These are phyloP conservation scores for Augochlora pura DNA, from an alignment of 1,140 invertebrate species.

Conservation along the genomic window DNA sequence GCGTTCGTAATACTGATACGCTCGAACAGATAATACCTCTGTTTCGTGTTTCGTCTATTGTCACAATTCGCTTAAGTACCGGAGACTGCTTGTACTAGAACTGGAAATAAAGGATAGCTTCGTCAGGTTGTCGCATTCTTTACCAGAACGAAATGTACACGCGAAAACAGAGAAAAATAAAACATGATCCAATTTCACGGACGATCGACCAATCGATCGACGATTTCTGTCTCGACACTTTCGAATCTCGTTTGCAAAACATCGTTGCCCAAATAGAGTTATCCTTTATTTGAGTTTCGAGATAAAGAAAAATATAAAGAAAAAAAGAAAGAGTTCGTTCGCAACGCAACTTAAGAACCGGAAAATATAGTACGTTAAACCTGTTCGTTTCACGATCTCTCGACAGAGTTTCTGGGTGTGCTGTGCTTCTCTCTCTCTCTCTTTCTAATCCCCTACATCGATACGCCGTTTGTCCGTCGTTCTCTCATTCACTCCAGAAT, in stretches of 20 bases:
- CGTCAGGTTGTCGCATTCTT: background rate
- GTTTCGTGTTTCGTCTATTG: slow-evolving; percentile 28
- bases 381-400: background rate
- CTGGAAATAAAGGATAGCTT: slow-evolving; percentile 29
- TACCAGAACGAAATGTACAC: no score
- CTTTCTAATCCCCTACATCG: background rate
- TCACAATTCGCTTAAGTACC: slow-evolving; percentile 58
- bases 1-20: slow-evolving; percentile 38
- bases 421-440: background rate
- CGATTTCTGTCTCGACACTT: background rate
- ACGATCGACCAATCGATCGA: no score
- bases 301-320: background rate
- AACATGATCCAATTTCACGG: no score
- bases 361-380: background rate
- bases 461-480: background rate
- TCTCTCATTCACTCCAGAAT: background rate
- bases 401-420: background rate
- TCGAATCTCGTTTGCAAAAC: background rate
- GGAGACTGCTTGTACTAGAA: slow-evolving; percentile 41
- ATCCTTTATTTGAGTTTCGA: slow-evolving; percentile 28
- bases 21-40: slow-evolving; percentile 23
- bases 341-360: background rate
- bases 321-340: background rate
- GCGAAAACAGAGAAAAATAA: background rate
- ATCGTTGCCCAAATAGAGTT: background rate